Base-by-base conservation (phyloP, 2,797 vertebrate species). In the Phoxinus dragarum region DNA sequence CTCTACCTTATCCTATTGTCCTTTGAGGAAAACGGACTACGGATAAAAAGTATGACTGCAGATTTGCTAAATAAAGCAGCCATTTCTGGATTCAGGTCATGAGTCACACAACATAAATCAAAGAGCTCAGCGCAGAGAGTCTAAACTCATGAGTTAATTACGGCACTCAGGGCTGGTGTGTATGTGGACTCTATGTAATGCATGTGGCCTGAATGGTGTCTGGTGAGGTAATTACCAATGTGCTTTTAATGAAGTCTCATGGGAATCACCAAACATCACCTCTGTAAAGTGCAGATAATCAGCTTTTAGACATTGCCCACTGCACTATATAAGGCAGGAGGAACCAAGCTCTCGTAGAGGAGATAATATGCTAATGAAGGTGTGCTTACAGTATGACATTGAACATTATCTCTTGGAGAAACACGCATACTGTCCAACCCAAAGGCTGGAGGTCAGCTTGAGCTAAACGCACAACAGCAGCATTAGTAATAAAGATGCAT, bases 141-240 rank as follows among this genome's bases (percentile, higher is more conserved):
- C 34, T 73, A 85, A 88, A 88, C 64, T 80, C 82, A 69, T 21
- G 3, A 84, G 84, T 81, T 86, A 88, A 89, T 86, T 88, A 88
- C 36, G 47, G 72, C 83, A 84, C 71, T 84, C 71, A 85, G 59
- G 38, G 80, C 67, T 85, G 54, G 69, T 86, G 66, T 86, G 84
- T 74, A 36, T 80, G 66, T 56, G 71, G 44, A n/a, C 44, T 19
- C 72, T 71, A 54, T 77, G 75, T 69, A 67, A 36, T 78, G 67
- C 74, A 80, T 86, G 81, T 81, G 72, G 42, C 79, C 19, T 84
- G 81, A 86, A 81, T 88, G 84, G 73, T 83, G 66, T 87, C 87
- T 86, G 85, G 56, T 87, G 81, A 88, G 78, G 44, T 90, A 88
- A 90, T 90, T 88, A 90, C 81, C 86, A 84, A 88, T 87, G 81